Evolutionary conservation across 2,797 vertebrate species (phyloP), one percentile per base, ranked within the genome.

Genomic region (Sciurus vulgaris): DNA sequence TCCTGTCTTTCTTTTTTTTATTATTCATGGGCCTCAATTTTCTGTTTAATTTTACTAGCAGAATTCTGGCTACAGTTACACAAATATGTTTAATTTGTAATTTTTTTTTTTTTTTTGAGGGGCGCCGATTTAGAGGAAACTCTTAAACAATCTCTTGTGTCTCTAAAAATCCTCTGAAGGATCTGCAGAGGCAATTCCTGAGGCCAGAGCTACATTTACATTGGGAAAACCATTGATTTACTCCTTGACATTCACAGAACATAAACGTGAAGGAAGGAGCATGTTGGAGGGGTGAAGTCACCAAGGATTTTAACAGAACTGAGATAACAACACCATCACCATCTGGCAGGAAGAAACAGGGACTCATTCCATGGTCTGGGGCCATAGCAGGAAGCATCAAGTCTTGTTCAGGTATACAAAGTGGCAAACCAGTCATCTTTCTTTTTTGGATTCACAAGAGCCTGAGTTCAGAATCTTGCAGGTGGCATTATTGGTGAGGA

Each of bases 361-460:
- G 95, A 98, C 99, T 77, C 99, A 99, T 63, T 98, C 98, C 72
- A 97, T 99, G 95, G 98, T 96, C 74, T 99, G 99, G 99, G 99
- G 99, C 94, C 98, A 98, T 2, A 98, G 98, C 0, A 99, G 99
- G 3, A 99, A 99, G 94, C 98, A 99, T 41, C 98, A 99, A 0
- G 98, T 99, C 0, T 99, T 99, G 91, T 98, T 99, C 88, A 0
- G 93, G 95, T 1, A 20, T 86, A 3, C 81, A 59, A 0, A 91
- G 90, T 35, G 97, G 97, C 73, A 98, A 97, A 30, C 91, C 98
- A 0, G 96, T 99, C 74, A 97, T 99, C 0, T 98, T 99, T 98
- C 22, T 99, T 47, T 99, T 99, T 93, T 99, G 98, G 72, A 99
- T 99, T 0, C 98, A 99, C 92, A 98, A 99, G 95, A 99, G 97